Conservation (phyloP, 2,113 vertebrate species). For the Copsychus sechellarum region DNA sequence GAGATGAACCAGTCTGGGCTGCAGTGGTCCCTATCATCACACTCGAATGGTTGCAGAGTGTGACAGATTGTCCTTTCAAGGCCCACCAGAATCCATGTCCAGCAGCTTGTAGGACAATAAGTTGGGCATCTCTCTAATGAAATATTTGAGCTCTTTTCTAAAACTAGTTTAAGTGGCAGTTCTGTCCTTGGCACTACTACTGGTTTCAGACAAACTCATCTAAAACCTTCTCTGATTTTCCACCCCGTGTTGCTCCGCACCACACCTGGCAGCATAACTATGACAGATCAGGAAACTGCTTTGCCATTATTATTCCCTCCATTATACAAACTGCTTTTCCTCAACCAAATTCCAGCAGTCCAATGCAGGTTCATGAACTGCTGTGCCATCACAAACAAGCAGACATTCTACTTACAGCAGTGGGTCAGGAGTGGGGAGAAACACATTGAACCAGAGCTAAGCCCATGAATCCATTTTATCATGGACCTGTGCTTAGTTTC, state of each 20-base stretch:
- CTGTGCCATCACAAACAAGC: background rate
- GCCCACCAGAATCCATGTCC: background rate
- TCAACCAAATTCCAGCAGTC: background rate
- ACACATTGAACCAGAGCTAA: background rate
- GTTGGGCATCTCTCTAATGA: background rate
- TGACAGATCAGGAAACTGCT: background rate
- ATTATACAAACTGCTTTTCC: background rate
- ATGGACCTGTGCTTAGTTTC: background rate
- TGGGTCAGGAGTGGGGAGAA: background rate
- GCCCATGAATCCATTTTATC: background rate
- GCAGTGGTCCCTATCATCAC: background rate
- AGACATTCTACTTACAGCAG: background rate
- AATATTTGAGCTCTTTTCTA: background rate
- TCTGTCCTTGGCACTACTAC: background rate
- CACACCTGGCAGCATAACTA: background rate
- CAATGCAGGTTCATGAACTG: background rate
- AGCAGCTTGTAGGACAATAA: background rate
- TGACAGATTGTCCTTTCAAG: background rate
- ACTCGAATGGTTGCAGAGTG: background rate
- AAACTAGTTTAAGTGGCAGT: background rate
- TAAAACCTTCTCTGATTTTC: background rate
- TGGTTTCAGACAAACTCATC: background rate
- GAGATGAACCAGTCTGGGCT: background rate
- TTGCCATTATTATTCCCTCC: background rate
- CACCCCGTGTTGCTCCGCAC: background rate